These are phyloP conservation scores for Engystomops pustulosus DNA, from an alignment of 2,113 vertebrate genomes.

Conservation along the genomic window DNA sequence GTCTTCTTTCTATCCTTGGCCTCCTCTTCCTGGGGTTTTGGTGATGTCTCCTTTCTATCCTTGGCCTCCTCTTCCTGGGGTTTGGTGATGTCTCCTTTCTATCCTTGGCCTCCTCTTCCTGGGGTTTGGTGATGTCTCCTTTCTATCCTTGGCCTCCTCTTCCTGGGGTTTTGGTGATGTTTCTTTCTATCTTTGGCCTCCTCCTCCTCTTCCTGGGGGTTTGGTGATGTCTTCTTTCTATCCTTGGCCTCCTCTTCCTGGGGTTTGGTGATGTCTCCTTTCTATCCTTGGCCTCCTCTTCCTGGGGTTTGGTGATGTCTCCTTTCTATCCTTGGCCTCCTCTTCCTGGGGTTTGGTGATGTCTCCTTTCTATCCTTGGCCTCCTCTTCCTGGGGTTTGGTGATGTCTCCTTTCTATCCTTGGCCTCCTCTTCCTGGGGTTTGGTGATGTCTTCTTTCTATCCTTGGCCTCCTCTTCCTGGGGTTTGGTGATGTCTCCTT, in stretches of 20 bases:
- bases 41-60: neutral
- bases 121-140: too few species aligned
- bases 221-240: neutral
- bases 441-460: neutral
- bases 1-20: neutral
- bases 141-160: neutral
- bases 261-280: too few species aligned
- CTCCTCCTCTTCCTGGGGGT: neutral
- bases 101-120: neutral
- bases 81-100: neutral
- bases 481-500: neutral
- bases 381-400: neutral
- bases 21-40: neutral
- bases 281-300: neutral
- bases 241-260: neutral
- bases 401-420: neutral
- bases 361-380: neutral
- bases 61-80: neutral
- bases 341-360: neutral
- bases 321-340: neutral
- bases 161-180: too few species aligned
- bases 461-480: neutral
- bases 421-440: neutral
- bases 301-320: fast-evolving
- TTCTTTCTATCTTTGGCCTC: neutral